Conservation (phyloP, 2,888 invertebrate species). For the Trissolcus brochymenae region DNA sequence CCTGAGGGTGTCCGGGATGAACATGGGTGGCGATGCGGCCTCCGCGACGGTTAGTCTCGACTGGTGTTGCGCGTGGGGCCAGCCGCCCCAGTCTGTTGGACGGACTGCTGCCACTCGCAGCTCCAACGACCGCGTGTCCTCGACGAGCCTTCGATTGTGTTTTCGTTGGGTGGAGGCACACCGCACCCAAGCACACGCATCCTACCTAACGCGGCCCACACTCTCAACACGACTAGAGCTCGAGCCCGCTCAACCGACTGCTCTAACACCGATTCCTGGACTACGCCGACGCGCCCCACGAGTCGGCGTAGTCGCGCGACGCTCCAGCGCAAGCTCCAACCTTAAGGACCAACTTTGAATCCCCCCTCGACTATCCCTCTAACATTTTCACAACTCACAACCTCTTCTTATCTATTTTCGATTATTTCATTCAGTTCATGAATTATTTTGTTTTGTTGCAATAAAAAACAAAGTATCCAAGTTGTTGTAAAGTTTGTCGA, state of each 20-base stretch:
- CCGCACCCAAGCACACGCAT: slow-evolving; percentile 76
- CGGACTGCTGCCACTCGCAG: slow-evolving; percentile 30
- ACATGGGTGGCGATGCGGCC: slow-evolving; percentile 81
- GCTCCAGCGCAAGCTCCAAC: slow-evolving; percentile 66
- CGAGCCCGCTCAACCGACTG: slow-evolving; percentile 24
- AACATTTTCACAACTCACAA: too few species aligned
- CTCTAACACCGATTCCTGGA: slow-evolving; percentile 61
- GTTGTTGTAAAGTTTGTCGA: too few species aligned
- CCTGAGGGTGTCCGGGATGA: slow-evolving; percentile 94
- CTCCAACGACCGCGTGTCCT: slow-evolving; percentile 21
- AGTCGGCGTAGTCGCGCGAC: slow-evolving; percentile 68
- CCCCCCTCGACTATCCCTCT: too few species aligned
- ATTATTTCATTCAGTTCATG: too few species aligned
- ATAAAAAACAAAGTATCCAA: too few species aligned
- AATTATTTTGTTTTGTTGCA: too few species aligned
- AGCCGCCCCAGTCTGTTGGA: slow-evolving; percentile 31
- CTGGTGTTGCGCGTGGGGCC: slow-evolving; percentile 34
- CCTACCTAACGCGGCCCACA: slow-evolving; percentile 74
- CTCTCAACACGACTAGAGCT: slow-evolving; percentile 67
- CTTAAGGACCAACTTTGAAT: slow-evolving; percentile 22
- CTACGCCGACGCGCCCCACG: slow-evolving; percentile 71
- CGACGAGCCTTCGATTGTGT: slow-evolving; percentile 21
- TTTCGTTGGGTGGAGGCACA: slow-evolving; percentile 69
- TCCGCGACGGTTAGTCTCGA: slow-evolving; percentile 15
- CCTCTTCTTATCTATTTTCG: too few species aligned